A percentile compares a stretch with the other conserved stretches of the same genome.
phyloP scores from a whole-genome alignment of 37 sponge, comb jelly and placozoan species.

The Amphimedon queenslandica region DNA sequence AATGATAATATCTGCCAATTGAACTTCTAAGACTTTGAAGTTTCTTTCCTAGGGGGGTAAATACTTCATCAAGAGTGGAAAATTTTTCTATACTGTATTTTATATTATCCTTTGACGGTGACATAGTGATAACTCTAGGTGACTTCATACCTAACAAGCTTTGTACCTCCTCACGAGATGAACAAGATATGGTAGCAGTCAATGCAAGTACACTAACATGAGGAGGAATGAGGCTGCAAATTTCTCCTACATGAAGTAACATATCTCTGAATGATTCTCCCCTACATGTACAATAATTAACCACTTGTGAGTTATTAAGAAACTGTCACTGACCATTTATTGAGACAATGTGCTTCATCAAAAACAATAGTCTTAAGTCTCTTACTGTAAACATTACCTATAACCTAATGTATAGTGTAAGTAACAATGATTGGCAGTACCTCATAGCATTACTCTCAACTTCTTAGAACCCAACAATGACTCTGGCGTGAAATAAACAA shows the following conservation, averaged over 20 bases:
- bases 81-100: background rate
- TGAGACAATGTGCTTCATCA: slow-evolving; percentile 24
- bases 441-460: no score
- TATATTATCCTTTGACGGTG: background rate
- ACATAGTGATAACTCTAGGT: slow-evolving; percentile 6
- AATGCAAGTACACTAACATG: slow-evolving; percentile 7
- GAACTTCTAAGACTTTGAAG: background rate
- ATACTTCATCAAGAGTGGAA: background rate
- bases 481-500: no score
- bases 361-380: slow-evolving; percentile 6
- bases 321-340: no score
- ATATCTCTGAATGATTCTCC: background rate
- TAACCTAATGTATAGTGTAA: no score
- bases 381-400: no score
- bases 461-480: no score
- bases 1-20: background rate
- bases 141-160: background rate
- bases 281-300: no score
- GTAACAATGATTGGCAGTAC: no score
- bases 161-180: background rate
- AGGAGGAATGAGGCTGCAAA: slow-evolving; percentile 11
- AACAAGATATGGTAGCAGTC: background rate
- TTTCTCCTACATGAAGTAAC: slow-evolving; percentile 11
- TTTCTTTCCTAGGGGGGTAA: background rate
- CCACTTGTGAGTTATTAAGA: no score